Base-by-base conservation (phyloP, 2,888 invertebrate genomes). In the Spodoptera littoralis region DNA sequence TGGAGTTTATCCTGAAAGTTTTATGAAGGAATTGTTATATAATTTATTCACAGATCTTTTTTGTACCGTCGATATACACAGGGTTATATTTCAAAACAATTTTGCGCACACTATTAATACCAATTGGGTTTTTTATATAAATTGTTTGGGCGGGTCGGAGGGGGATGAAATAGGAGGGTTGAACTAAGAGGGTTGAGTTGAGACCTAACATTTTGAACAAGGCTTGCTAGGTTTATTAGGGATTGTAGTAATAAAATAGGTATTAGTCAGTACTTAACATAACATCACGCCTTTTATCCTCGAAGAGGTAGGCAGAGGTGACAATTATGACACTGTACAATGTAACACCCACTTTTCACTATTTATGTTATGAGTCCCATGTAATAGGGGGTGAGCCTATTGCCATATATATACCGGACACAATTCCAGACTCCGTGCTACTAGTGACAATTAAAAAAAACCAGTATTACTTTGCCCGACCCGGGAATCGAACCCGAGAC, bases 1-100 rank as follows among this genome's bases (percentile, higher is more conserved):
- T n/a, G 22, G 12, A 70, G 52, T 57, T 30, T 18, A 27, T 41
- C 24, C 46, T 24, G 44, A 60, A 70, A 67, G 46, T 57, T 70
- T 42, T 52, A 36, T 36, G 9, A 18, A 18, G 12, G 22, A 65
- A 49, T 56, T 45, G n/a, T 22, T n/a, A 13, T 13, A 50, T 73
- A 48, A 67, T 73, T 73, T 73, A 73, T 67, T 47, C 43, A 27
- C 50, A 18, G 8, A 27, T 55, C 52, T 66, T 73, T 51, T 70
- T 60, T 67, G 73, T 67, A 50, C 53, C 73, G 57, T 45, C 73
- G 56, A 67, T 58, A 60, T 1, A 68, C 61, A 73, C 61, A 61
- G 36, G 44, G 57, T 45, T 46, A 48, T 60, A 67, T 60, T 51
- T 58, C 47, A 49, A 47, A 66, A 60, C 47, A 54, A 57, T 12